Conservation (phyloP, 2,797 vertebrate species). For the Fratercula arctica region DNA sequence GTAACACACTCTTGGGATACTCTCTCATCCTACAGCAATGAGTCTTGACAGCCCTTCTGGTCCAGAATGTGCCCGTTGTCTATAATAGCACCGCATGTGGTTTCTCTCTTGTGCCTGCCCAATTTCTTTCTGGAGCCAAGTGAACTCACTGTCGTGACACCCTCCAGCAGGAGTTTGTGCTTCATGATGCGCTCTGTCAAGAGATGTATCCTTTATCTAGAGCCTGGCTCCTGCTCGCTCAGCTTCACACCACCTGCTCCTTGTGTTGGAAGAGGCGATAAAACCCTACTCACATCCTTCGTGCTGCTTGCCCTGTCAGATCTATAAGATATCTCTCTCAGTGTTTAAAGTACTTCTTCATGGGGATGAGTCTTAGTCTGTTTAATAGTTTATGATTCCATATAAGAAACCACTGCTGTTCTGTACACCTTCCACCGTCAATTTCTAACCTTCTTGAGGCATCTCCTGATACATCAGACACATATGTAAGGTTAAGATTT, state of each 20-base stretch:
- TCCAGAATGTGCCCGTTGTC: background rate
- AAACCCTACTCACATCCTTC: background rate
- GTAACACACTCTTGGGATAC: background rate
- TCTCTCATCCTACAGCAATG: background rate
- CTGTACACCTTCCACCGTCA: background rate
- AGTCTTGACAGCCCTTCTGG: slow-evolving; percentile 25
- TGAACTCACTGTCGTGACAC: background rate
- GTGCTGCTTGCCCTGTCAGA: background rate
- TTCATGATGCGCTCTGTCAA: background rate
- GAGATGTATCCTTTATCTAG: background rate
- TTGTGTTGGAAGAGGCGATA: background rate
- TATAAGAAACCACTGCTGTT: background rate
- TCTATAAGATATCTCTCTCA: background rate
- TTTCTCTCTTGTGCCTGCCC: background rate
- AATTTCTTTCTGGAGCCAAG: background rate
- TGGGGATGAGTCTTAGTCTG: background rate
- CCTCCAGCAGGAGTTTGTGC: background rate
- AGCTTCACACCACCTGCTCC: background rate
- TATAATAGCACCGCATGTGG: background rate
- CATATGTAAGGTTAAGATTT: background rate
- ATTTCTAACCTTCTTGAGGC: background rate
- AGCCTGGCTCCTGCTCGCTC: background rate
- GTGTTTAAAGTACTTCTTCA: background rate
- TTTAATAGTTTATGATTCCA: background rate
- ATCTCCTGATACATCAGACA: background rate